Base-by-base conservation (phyloP, 2,888 invertebrate species). In the Acrobasis repandana region DNA sequence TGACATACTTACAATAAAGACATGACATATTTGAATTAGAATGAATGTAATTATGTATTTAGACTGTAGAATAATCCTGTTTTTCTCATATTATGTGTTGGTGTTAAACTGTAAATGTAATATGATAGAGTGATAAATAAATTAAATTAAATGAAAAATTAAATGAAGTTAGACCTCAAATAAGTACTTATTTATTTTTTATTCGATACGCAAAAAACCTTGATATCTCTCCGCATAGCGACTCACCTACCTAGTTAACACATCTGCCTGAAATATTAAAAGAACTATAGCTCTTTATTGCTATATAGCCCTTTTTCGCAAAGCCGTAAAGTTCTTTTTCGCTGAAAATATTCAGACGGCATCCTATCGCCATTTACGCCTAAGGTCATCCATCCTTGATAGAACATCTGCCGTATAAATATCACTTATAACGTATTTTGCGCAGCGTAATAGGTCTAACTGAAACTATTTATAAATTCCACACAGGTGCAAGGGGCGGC, bases 381-480 rank as follows among this genome's bases (percentile, higher is more conserved):
- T 54, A 43, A 38, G 38, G 52, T 36, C 52, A 54, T 51, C 34
- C 52, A 52, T 54, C 54, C 38, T 54, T 43, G 16, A 43, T 54
- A 20, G 20, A 20, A 48, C 58, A 58, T 58, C 58, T 58, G 58
- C 34, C 49, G 36, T 58, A 49, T 58, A 58, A 48, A 52, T 58
- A 57, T 16, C 6, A 48, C 50, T 58, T 58, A 38, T 18, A 61
- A 60, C 60, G 51, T 43, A 56, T 58, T 56, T 69, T 68, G 70
- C 70, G 62, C 67, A 67, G 72, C 78, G 69, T 78, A 70, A 76
- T 74, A 74, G 77, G 68, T 69, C 77, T 73, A 65, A 68, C 72
- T 72, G 71, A 71, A 72, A 75, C 81, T 86, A 86, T 86, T 87
- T 88, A 86, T 81, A 79, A 83, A 90, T 88, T 86, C 88, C 71